Conservation (phyloP, 1,140 invertebrate genomes). For the Microplitis mediator region DNA sequence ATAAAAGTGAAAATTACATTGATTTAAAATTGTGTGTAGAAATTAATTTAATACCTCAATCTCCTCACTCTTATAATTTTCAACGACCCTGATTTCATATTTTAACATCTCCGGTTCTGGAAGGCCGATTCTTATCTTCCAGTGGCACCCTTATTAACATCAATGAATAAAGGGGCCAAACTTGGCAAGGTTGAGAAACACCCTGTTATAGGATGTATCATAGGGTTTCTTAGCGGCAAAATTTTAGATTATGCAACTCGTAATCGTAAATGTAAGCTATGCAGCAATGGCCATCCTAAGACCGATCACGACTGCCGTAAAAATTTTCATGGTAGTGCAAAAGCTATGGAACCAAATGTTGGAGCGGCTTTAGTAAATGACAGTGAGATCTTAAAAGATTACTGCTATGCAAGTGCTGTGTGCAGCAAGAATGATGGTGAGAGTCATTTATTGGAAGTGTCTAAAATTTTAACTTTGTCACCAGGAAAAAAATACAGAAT, state of each 20-base stretch:
- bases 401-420: slow-evolving; percentile 32
- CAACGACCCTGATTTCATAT: no score
- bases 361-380: neutral
- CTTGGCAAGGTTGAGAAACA: no score
- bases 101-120: no score
- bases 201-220: no score
- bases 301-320: slow-evolving; percentile 1
- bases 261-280: neutral
- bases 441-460: neutral
- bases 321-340: slow-evolving; percentile 9
- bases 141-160: no score
- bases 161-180: no score
- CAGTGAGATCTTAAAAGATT: slow-evolving; percentile 25
- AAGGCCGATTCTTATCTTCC: no score
- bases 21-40: no score
- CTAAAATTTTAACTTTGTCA: no score
- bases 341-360: slow-evolving; percentile 18
- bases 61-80: no score
- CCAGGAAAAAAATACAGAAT: slow-evolving; percentile 1
- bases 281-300: neutral
- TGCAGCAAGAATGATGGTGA: slow-evolving; percentile 24
- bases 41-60: no score
- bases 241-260: neutral
- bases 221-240: neutral
- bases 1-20: no score